A percentile compares a stretch with the other conserved stretches of the same genome.
phyloP scores from a whole-genome alignment of 2,113 vertebrate species.

The Vombatus ursinus region DNA sequence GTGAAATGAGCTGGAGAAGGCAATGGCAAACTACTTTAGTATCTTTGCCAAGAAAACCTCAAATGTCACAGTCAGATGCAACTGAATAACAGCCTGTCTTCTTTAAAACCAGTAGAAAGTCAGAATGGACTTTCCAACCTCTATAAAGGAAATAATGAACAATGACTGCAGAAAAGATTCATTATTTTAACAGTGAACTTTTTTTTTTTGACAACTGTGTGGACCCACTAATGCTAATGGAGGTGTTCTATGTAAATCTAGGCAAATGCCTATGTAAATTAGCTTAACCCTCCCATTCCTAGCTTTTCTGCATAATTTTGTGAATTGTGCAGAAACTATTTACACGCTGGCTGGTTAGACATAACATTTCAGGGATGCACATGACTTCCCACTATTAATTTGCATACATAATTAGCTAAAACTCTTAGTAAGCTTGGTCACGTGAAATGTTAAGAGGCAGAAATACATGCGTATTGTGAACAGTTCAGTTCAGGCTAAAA shows the following conservation, averaged over 20 bases:
- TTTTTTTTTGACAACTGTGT: slow-evolving; percentile 74
- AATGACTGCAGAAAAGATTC: neutral
- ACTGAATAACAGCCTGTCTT: neutral
- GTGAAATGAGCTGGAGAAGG: neutral
- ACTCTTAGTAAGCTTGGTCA: slow-evolving; percentile 63
- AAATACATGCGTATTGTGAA: slow-evolving; percentile 12
- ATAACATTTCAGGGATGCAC: slow-evolving; percentile 65
- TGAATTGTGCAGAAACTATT: slow-evolving; percentile 75
- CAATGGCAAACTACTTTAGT: neutral
- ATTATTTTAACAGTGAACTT: slow-evolving; percentile 47
- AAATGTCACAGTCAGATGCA: neutral
- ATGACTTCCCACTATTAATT: slow-evolving; percentile 72
- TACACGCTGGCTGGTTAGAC: slow-evolving; percentile 55
- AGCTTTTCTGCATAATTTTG: slow-evolving; percentile 70
- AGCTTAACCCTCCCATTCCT: slow-evolving; percentile 66
- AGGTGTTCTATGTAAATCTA: slow-evolving; percentile 74
- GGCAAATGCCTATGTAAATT: slow-evolving; percentile 74
- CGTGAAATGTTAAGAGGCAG: slow-evolving; percentile 41
- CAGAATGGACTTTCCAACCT: neutral
- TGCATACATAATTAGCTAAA: slow-evolving; percentile 71
- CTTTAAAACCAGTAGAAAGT: neutral
- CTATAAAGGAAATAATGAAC: neutral
- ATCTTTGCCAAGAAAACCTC: neutral
- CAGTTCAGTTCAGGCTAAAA: slow-evolving; percentile 49
- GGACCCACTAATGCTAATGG: slow-evolving; percentile 69